A percentile compares a stretch with the other conserved stretches of the same genome.
phyloP scores from a whole-genome alignment of 2,113 vertebrate genomes.

The Piprites chloris region DNA sequence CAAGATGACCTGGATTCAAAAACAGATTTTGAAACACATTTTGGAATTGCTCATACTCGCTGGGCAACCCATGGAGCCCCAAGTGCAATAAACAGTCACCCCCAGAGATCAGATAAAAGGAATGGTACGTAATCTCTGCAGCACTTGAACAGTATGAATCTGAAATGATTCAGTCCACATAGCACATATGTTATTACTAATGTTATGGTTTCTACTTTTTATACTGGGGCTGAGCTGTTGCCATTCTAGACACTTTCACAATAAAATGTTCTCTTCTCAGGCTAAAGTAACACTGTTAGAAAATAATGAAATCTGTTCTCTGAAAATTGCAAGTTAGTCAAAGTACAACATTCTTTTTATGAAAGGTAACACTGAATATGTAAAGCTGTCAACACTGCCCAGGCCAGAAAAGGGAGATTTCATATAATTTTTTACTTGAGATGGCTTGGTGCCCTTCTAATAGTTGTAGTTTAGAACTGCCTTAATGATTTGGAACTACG shows the following conservation, averaged over 20 bases:
- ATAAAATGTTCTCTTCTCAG: neutral
- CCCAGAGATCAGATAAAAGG: slow-evolving; percentile 91
- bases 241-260: neutral
- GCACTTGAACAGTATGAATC: neutral
- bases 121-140: slow-evolving; percentile 78
- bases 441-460: neutral
- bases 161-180: neutral
- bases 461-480: neutral
- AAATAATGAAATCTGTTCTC: neutral
- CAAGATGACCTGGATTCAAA: slow-evolving; percentile 87
- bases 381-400: neutral
- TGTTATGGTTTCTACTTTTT: neutral
- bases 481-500: neutral
- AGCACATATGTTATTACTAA: neutral
- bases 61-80: slow-evolving; percentile 95
- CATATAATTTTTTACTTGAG: fast-evolving
- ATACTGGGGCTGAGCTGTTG: neutral
- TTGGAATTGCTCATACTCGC: slow-evolving; percentile 94
- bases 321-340: neutral
- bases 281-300: neutral
- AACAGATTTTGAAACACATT: slow-evolving; percentile 85
- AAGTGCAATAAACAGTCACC: slow-evolving; percentile 90
- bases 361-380: neutral
- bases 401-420: neutral
- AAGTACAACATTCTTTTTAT: neutral